Evolutionary conservation across 2,113 vertebrate genomes (phyloP), one percentile per base, ranked within the genome.

Genomic region (Chlorodrepanis virens): DNA sequence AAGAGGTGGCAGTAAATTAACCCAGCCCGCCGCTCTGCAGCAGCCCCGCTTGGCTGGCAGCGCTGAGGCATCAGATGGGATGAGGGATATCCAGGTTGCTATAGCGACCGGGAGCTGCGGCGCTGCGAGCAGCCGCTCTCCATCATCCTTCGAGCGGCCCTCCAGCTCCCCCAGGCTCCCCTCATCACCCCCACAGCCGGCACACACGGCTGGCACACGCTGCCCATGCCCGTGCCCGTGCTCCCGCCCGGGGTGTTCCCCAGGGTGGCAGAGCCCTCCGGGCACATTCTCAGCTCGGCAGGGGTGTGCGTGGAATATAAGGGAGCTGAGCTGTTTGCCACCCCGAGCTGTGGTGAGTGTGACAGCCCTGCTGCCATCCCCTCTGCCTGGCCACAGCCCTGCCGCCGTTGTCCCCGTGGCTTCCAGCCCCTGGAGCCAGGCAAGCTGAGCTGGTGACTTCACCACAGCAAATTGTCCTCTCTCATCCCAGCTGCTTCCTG

Each of bases 31-130:
- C 16, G 88, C 74, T 91, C 63, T 45, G 85, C 93, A 12, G 14
- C 91, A 67, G 86, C 76, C 93, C 33, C 33, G 70, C 13, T 87
- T 93, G 93, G 92, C 90, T 94, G 77, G 97, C 91, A 59, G 81
- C 45, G 49, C 49, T 11, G 68, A 96, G 96, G 97, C 98, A 98
- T 98, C 98, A 98, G 98, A 98, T 97, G 98, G 98, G 98, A 97
- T 97, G 96, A 97, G 98, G 98, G 87, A 95, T 93, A 76, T 84
- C 87, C 93, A 52, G 88, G 98, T 99, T 98, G 96, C 98, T 95
- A 98, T 98, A 96, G 99, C 82, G 96, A 99, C 96, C 9, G n/a
- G 25, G 94, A 92, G 95, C 86, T 18, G 37, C 28, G 15, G 90
- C 29, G 63, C 96, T 93, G 76, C 59, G 77, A 97, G 96, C 94